These are phyloP conservation scores for Struthidea cinerea DNA, from an alignment of 2,113 vertebrate genomes.

Conservation along the genomic window DNA sequence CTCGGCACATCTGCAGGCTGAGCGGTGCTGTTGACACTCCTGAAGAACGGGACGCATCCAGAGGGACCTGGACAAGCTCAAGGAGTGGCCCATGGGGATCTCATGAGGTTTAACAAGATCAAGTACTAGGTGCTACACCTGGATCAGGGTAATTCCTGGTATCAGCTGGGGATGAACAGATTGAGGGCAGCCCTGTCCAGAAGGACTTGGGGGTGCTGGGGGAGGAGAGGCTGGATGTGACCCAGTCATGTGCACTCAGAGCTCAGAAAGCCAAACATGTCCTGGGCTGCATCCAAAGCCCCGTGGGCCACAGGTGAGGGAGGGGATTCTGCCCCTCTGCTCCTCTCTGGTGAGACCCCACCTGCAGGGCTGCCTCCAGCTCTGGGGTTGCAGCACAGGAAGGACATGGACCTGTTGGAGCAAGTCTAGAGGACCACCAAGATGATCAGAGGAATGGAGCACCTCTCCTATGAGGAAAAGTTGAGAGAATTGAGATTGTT, in stretches of 20 bases:
- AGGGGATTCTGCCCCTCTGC: background rate
- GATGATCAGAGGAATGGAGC: background rate
- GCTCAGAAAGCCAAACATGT: background rate
- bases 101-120: background rate
- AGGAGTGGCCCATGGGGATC: background rate
- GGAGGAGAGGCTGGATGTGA: background rate
- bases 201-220: background rate
- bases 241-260: background rate
- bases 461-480: background rate
- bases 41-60: background rate
- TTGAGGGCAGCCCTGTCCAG: background rate
- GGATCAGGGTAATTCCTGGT: accelerated
- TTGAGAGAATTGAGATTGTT: background rate
- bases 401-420: no score
- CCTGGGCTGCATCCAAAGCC: background rate
- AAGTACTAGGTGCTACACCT: background rate
- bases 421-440: background rate
- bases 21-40: background rate
- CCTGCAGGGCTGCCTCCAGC: background rate
- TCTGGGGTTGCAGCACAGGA: background rate
- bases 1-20: background rate
- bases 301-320: accelerated
- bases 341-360: background rate
- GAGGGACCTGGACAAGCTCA: background rate
- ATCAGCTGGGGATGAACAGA: background rate